Percentiles rank a stretch among this genome's conserved stretches.
phyloP scores from a whole-genome alignment of 2,888 invertebrate species.

The Ceriagrion tenellum region DNA sequence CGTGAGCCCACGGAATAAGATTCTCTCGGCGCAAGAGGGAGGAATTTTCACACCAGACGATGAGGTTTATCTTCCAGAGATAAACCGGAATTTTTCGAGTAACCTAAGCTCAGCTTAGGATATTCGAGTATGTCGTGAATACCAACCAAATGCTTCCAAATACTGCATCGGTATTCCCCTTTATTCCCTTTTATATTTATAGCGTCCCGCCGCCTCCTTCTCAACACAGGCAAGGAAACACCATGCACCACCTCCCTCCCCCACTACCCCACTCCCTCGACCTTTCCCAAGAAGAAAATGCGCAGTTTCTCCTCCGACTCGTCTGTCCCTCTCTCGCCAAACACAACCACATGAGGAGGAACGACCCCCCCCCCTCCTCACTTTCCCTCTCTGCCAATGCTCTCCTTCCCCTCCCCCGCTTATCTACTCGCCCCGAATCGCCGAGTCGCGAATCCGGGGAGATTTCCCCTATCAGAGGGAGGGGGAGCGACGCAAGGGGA shows the following conservation, averaged over 20 bases:
- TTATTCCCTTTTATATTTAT: too few relatives aligned
- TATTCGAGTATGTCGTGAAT: too few relatives aligned
- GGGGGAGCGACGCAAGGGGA: not conserved
- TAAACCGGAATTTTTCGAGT: too few relatives aligned
- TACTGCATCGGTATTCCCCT: not conserved
- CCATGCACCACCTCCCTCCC: not conserved
- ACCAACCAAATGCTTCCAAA: too few relatives aligned
- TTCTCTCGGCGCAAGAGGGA: not conserved
- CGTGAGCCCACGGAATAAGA: not conserved
- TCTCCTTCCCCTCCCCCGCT: not conserved
- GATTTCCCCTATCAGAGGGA: not conserved
- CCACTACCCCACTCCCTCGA: not conserved
- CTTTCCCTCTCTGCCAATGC: not conserved
- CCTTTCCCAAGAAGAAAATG: conserved; percentile 54
- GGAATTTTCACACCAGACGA: not conserved
- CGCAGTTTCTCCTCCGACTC: conserved; percentile 26
- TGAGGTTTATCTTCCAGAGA: too few relatives aligned
- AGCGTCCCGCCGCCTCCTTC: too few relatives aligned
- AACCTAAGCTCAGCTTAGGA: too few relatives aligned
- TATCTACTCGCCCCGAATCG: not conserved
- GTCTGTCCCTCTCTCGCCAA: not conserved
- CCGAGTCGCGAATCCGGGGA: conserved; percentile 56
- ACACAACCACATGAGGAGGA: not conserved
- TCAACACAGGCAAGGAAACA: not conserved
- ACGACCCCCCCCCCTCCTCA: not conserved